A percentile compares a stretch with the other conserved stretches of the same genome.
Evolutionary conservation across 2,113 vertebrate species (phyloP).

Genomic region (Sander lucioperca): DNA sequence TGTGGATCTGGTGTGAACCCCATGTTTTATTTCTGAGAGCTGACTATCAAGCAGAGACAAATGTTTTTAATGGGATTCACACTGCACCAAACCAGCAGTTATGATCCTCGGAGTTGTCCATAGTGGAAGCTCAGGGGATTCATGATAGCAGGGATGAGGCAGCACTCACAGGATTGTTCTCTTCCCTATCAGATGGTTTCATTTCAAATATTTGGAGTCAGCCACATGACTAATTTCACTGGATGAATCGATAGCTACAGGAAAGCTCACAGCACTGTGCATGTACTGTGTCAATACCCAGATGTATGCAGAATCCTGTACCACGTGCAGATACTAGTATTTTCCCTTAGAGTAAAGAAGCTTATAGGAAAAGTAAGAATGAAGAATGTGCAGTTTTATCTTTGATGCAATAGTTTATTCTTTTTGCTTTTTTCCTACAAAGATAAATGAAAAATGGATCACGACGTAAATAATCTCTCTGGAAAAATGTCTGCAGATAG

Average conservation of each 20-base stretch:
- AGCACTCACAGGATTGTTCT: conserved; percentile 24
- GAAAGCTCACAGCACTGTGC: conserved; percentile 2
- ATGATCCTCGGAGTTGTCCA: conserved; percentile 44
- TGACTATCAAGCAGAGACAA: conserved; percentile 54
- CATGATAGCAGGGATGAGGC: conserved; percentile 42
- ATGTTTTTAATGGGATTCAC: conserved; percentile 61
- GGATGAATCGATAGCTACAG: conserved; percentile 24
- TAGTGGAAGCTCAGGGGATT: conserved; percentile 50
- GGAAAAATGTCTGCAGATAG: not conserved
- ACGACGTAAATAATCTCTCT: not conserved
- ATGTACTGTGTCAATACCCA: conserved; percentile 1
- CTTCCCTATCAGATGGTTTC: conserved; percentile 28
- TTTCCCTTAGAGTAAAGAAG: conserved; percentile 2
- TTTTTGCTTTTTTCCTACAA: not conserved
- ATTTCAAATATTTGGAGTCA: conserved; percentile 36
- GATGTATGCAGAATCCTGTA: conserved; percentile 27
- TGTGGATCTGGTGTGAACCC: conserved; percentile 5
- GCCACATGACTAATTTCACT: conserved; percentile 29
- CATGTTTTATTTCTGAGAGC: conserved; percentile 51
- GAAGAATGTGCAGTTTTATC: not conserved
- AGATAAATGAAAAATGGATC: conserved; percentile 25
- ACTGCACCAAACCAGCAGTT: conserved; percentile 50
- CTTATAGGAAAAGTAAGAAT: conserved; percentile 13
- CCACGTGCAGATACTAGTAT: not conserved
- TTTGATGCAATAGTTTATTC: conserved; percentile 7